Base-by-base conservation (phyloP, 1,140 invertebrate species). In the Wiebesia pumilae region DNA sequence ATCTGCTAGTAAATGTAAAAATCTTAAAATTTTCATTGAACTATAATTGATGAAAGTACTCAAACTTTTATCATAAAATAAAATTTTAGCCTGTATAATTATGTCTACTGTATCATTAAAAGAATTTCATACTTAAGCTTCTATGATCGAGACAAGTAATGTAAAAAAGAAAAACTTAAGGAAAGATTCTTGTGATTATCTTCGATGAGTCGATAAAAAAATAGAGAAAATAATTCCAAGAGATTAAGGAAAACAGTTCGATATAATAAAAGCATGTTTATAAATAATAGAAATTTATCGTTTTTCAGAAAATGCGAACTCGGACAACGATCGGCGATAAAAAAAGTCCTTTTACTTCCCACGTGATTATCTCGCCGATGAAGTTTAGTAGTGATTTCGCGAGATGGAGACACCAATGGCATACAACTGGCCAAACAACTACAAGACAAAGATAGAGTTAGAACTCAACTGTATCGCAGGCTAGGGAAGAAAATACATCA, bases 381-480 rank as follows among this genome's bases (percentile, higher is more conserved):
- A 77, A 83, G 80, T 82, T 86, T 7, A 35, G 43, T 33, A 16
- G 24, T 9, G 51, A 81, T 58, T 86, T 86, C 84, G 19, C 81
- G n/a, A 87, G 85, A 87, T 87, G 85, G 85, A 87, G 81, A 47
- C 85, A 87, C 85, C 81, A 71, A 83, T 80, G 75, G 75, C 51
- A 3, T 1, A 86, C 67, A 83, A 83, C 85, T 80, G 75, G 85
- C 65, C 35, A 75, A 67, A 33, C 81, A 80, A 87, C 85, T 69
- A 83, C 62, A 38, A 75, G 38, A 47, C 14, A 69, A 33, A 83
- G 47, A 87, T 58, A 80, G 65, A 87, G 62, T 38, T 27, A 58
- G 85, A 86, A 58, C 33, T 40, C 67, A 58, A 85, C 75, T 67
- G 77, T 47, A 40, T 12, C 1, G 24, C 27, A 58, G 10, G n/a